These are phyloP conservation scores for Oplegnathus fasciatus DNA, from an alignment of 2,113 vertebrate species.

Conservation along the genomic window DNA sequence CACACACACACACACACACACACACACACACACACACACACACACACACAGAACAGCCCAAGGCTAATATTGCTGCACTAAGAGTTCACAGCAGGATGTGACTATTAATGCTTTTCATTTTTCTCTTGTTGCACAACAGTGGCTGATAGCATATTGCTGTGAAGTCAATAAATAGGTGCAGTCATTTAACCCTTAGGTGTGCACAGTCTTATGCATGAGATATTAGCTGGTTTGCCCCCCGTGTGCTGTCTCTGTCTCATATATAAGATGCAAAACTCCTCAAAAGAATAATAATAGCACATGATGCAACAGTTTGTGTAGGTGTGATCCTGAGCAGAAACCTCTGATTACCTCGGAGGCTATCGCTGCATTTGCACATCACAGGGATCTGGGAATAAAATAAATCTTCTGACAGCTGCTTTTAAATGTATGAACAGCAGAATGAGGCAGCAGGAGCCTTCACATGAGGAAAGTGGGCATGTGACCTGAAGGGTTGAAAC, in stretches of 20 bases:
- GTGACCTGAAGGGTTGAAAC: constrained; percentile 28
- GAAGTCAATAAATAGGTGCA: constrained; percentile 37
- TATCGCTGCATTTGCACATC: constrained; percentile 51
- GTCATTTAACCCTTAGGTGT: constrained; percentile 51
- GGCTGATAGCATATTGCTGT: constrained; percentile 26
- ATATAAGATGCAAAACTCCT: constrained; percentile 39
- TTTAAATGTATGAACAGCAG: constrained; percentile 34
- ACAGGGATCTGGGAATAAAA: constrained; percentile 38
- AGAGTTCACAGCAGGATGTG: constrained; percentile 34
- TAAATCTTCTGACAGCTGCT: constrained; percentile 41
- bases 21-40: constrained; percentile 26
- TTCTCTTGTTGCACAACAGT: constrained; percentile 43
- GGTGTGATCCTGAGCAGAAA: constrained; percentile 55
- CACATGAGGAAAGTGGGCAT: neutral
- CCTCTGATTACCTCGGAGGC: constrained; percentile 62
- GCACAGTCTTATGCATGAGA: neutral
- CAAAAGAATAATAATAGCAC: constrained; percentile 50
- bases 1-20: constrained; percentile 18
- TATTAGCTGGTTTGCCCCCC: constrained; percentile 43
- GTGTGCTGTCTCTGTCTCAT: neutral
- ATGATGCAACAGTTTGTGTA: constrained; percentile 65
- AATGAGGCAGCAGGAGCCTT: constrained; percentile 26
- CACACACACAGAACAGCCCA: neutral
- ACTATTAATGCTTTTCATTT: constrained; percentile 40
- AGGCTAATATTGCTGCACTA: constrained; percentile 26